Evolutionary conservation across 2,888 invertebrate genomes (phyloP), one percentile per base, ranked within the genome.

Genomic region (Desoria tigrina): DNA sequence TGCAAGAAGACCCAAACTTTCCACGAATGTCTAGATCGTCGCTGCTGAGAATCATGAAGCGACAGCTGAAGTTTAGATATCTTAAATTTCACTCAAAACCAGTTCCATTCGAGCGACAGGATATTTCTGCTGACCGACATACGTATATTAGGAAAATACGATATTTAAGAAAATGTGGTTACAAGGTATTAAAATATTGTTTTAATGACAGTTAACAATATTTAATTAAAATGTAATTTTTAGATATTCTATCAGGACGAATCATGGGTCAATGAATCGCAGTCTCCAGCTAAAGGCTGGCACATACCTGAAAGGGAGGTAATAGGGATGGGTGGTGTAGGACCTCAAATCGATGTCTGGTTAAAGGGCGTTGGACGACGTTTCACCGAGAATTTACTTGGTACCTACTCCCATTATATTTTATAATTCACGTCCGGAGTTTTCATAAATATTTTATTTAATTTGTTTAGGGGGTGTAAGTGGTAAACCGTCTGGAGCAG

Each of bases 401-500:
- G 39, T n/a, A n/a, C n/a, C n/a, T n/a, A n/a, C n/a, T n/a, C n/a
- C n/a, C n/a, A n/a, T n/a, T n/a, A n/a, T n/a, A n/a, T n/a, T n/a
- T n/a, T n/a, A n/a, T n/a, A n/a, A n/a, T n/a, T n/a, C n/a, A n/a
- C n/a, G n/a, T n/a, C n/a, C n/a, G n/a, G n/a, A n/a, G n/a, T n/a
- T n/a, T n/a, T n/a, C n/a, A n/a, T n/a, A n/a, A n/a, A n/a, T n/a
- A n/a, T n/a, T n/a, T n/a, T n/a, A n/a, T n/a, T n/a, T 39, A 39
- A 39, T 39, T 39, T 39, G 11, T 14, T 39, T 39, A 39, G 53
- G 53, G 7, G 21, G 21, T 11, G 9, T 9, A 11, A 7, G 11
- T 14, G 9, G 9, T 4, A 42, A 28, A 21, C 62, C 62, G 42
- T 37, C 42, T 9, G 62, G 62, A 18, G 54, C 62, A 24, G 62